Evolutionary conservation across 2,113 vertebrate genomes (phyloP), one percentile per base, ranked within the genome.

Genomic region (Arenaria interpres): DNA sequence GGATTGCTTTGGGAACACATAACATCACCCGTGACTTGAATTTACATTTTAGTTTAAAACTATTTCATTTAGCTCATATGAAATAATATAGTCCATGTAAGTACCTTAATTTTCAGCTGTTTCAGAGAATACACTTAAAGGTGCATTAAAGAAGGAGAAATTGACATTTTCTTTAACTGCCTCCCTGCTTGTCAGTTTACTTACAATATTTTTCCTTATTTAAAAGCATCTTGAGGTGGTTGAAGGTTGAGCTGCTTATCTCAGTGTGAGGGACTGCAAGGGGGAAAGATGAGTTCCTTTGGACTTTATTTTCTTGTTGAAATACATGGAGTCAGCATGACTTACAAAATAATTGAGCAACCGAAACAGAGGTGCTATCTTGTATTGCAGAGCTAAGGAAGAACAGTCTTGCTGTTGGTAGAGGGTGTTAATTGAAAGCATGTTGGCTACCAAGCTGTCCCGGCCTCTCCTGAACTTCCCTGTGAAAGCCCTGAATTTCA

Each of bases 361-460:
- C 56, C 74, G 12, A 94, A 73, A 22, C 39, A 89, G 72, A 96
- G 69, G 16, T 88, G 32, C 32, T 60, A 6, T 92, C 96, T 91
- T 97, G 54, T 97, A 20, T 98, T 98, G 90, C 97, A 98, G 98
- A 97, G 24, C 45, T 71, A 14, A 90, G 33, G 27, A 72, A 82
- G 80, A 96, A 53, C 67, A 94, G 69, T 74, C 37, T 23, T 51
- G 68, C 59, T 72, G 59, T 64, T 88, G 72, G 48, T 45, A 56
- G 57, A 10, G 81, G 37, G 73, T 41, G 14, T 54, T 68, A n/a
- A 67, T 27, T 85, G 78, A 88, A 43, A 94, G 14, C 10, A 97
- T 98, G 97, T 88, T 98, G 88, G 91, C 98, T 4, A 88, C 96
- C 39, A 96, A 95, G 69, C 83, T 98, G 51, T 95, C 94, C 91